phyloP scores from a whole-genome alignment of 2,797 vertebrate species.

The Arnoldichthys spilopterus region DNA sequence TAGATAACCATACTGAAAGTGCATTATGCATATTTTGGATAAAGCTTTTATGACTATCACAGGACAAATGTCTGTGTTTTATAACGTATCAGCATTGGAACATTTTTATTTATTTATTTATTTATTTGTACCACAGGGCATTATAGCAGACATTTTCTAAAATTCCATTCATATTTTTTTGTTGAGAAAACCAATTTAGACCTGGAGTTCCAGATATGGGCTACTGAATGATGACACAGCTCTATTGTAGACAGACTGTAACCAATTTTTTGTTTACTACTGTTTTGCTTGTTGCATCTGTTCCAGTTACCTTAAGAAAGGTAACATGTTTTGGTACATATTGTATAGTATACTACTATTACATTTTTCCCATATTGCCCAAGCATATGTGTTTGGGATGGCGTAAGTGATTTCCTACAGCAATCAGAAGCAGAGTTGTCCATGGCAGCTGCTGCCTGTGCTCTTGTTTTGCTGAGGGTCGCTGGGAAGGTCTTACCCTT shows the following conservation, averaged over 20 bases:
- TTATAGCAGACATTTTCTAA: no score
- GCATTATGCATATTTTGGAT: no score
- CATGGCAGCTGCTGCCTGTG: constrained; percentile 69
- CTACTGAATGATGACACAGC: no score
- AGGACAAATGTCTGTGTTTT: no score
- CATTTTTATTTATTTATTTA: no score
- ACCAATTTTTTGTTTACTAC: background rate
- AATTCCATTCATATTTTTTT: no score
- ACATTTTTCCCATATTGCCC: background rate
- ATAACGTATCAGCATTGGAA: no score
- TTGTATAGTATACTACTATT: background rate
- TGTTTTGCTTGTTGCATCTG: background rate
- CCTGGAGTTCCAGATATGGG: no score
- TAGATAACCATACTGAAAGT: no score
- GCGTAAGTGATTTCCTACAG: constrained; percentile 54
- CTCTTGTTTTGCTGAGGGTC: constrained; percentile 80
- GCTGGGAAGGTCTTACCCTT: constrained; percentile 81
- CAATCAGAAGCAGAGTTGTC: constrained; percentile 53
- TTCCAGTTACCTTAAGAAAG: background rate
- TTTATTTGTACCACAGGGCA: no score
- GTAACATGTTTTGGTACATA: background rate
- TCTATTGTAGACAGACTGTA: background rate
- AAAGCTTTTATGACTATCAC: no score
- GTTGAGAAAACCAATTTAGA: no score
- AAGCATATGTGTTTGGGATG: constrained; percentile 24